Percentiles rank a stretch among this genome's conserved stretches.
Conservation (phyloP, 2,797 vertebrate species). For the Paedocypris micromegethes region DNA sequence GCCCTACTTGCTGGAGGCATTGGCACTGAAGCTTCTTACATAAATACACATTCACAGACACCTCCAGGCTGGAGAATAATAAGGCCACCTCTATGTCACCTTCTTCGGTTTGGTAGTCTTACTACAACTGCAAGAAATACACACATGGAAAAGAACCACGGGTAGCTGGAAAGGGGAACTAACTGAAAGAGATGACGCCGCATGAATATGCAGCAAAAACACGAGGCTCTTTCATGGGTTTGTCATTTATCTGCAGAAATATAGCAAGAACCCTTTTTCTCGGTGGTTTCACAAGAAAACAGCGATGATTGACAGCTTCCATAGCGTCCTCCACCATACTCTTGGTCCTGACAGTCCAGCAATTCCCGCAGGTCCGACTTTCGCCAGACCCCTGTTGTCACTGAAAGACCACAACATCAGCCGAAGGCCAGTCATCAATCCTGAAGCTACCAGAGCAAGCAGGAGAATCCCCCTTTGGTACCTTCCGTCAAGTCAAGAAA, state of each 20-base stretch:
- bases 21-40: constrained; percentile 41
- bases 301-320: constrained; percentile 26
- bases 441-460: constrained; percentile 25
- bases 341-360: constrained; percentile 27
- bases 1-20: constrained; percentile 45
- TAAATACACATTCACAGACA: constrained; percentile 31
- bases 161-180: constrained; percentile 14
- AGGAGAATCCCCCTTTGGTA: constrained; percentile 29
- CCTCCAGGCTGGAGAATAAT: constrained; percentile 31
- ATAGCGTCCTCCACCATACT: constrained; percentile 31
- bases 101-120: constrained; percentile 19
- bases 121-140: constrained; percentile 4
- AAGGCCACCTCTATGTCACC: constrained; percentile 38
- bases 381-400: constrained; percentile 43
- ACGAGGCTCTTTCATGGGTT: constrained; percentile 16
- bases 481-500: constrained; percentile 22
- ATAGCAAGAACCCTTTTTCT: background rate
- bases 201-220: constrained; percentile 14
- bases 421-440: constrained; percentile 19
- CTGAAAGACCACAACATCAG: constrained; percentile 16
- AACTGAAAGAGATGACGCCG: background rate
- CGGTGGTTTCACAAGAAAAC: constrained; percentile 9
- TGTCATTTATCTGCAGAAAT: constrained; percentile 27
- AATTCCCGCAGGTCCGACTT: constrained; percentile 26
- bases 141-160: background rate